These are phyloP conservation scores for Dynastes grantii DNA, from an alignment of 2,888 invertebrate species.

Conservation along the genomic window DNA sequence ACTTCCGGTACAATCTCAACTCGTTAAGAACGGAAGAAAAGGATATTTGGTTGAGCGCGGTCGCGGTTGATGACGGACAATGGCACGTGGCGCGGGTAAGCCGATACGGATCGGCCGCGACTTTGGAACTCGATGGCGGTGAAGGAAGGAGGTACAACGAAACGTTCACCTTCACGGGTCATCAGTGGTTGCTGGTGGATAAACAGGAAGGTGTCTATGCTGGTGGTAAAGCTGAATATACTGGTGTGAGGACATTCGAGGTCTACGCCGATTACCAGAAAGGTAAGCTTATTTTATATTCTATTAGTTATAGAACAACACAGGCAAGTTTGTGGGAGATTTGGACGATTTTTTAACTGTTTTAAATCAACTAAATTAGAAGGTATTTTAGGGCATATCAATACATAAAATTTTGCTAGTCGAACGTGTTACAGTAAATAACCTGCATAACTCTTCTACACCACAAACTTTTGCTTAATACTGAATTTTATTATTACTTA, in stretches of 20 bases:
- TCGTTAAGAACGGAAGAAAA: constrained; percentile 91
- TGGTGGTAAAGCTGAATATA: constrained; percentile 96
- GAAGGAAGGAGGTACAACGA: constrained; percentile 95
- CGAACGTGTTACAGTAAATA: too few relatives aligned
- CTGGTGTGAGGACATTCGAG: constrained; percentile 93
- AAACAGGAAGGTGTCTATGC: constrained; percentile 97
- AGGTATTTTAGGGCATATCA: too few relatives aligned
- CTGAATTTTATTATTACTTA: too few relatives aligned
- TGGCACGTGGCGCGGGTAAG: constrained; percentile 97
- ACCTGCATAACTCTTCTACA: too few relatives aligned
- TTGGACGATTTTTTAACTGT: too few relatives aligned
- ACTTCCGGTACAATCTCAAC: constrained; percentile 95
- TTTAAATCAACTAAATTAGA: too few relatives aligned
- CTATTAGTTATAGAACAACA: too few relatives aligned
- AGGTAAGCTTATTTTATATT: constrained; percentile 72
- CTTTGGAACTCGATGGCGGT: constrained; percentile 94
- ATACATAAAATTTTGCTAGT: too few relatives aligned
- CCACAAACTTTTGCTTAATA: too few relatives aligned
- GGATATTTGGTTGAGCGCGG: constrained; percentile 91
- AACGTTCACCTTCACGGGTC: constrained; percentile 90
- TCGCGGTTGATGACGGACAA: constrained; percentile 94
- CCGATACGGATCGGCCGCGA: constrained; percentile 93
- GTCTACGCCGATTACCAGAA: constrained; percentile 96
- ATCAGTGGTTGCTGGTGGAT: constrained; percentile 93
- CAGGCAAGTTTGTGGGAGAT: too few relatives aligned